Evolutionary conservation across 2,888 invertebrate species (phyloP).

Genomic region (Byasa hedistus): DNA sequence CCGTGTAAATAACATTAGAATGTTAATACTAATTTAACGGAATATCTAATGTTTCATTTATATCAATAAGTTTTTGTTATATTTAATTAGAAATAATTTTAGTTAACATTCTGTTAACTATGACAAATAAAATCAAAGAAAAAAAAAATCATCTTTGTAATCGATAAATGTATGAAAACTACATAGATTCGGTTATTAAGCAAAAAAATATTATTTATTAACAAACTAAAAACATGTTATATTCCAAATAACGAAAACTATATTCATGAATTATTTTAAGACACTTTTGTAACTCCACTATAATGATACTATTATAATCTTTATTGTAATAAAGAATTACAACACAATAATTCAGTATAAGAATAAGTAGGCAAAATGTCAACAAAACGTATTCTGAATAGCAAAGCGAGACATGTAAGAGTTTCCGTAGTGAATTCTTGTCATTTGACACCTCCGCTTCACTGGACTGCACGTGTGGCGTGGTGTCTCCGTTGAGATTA

Average conservation of each 20-base stretch:
- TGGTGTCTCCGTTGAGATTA: conserved; percentile 54
- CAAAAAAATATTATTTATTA: too few species aligned
- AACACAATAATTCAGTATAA: conserved; percentile 36
- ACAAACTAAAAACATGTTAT: too few species aligned
- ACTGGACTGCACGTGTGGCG: conserved; percentile 44
- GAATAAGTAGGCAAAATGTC: conserved; percentile 39
- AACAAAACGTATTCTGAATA: conserved; percentile 44
- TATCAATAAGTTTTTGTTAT: too few species aligned
- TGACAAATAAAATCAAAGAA: too few species aligned
- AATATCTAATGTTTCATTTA: too few species aligned
- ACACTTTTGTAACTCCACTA: not conserved
- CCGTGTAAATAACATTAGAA: too few species aligned
- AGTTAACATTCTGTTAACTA: too few species aligned
- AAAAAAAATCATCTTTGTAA: too few species aligned
- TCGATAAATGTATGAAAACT: too few species aligned
- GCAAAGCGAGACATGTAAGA: conserved; percentile 53
- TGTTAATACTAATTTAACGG: too few species aligned
- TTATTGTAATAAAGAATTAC: not conserved
- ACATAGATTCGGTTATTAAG: too few species aligned
- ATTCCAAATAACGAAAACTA: not conserved
- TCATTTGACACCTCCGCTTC: conserved; percentile 65
- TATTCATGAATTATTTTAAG: not conserved
- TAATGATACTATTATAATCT: not conserved
- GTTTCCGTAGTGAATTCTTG: conserved; percentile 59
- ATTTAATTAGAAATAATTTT: too few species aligned